Evolutionary conservation across 2,888 invertebrate species (phyloP), one percentile per base, ranked within the genome.

Genomic region (Lacanobia wlatinum): DNA sequence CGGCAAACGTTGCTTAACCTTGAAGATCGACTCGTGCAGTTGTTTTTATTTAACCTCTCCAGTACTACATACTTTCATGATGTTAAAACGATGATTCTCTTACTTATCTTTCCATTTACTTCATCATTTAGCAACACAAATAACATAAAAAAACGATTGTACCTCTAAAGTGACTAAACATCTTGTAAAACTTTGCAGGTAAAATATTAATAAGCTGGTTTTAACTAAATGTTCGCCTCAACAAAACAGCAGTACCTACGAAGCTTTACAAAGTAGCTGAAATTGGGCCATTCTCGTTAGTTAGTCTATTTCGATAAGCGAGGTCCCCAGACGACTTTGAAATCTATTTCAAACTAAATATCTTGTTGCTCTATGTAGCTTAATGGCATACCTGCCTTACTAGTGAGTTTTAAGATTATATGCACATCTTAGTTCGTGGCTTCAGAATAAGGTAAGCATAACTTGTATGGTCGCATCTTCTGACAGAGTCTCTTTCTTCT

Each of bases 271-370:
- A 61, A 61, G 60, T 76, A 23, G 6, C 16, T 38, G 55, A 61
- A 76, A 77, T 69, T 50, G 23, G 61, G 50, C 21, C 50, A 50
- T 69, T 61, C 43, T 61, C 60, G 50, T 50, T 76, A 53, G 28
- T 28, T 7, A 59, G 18, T 48, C 53, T 60, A 76, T 76, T 74
- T 76, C 34, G 55, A 56, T 50, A 61, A 38, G 53, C 28, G 28
- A 60, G 60, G 68, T 60, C 60, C 55, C 76, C n/a, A 67, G 74
- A 67, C 60, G 12, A 34, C 34, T 23, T 18, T 23, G 12, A 74
- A 76, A 68, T 56, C 23, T 43, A 68, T 60, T 77, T 46, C 8
- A 8, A 56, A 50, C 68, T 38, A 3, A 76, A 68, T 48, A 48
- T 48, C 48, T 48, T 48, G 18, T 48, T 18, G 52, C 23, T 43